phyloP scores from a whole-genome alignment of 2,888 invertebrate genomes.

The Melikaiella ostensackeni region DNA sequence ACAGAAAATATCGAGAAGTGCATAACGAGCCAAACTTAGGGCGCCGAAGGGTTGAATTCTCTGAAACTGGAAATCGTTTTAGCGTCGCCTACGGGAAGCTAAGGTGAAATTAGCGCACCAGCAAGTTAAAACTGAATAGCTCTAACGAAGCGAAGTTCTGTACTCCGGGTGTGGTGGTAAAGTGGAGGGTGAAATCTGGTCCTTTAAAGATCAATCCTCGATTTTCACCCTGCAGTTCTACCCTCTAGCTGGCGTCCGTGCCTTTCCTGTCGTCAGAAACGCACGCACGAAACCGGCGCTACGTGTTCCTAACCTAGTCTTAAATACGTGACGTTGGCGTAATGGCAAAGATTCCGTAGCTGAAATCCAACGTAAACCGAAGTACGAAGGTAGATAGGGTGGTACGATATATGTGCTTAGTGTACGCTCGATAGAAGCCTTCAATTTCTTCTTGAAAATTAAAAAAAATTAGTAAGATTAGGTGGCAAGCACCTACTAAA shows the following conservation, averaged over 20 bases:
- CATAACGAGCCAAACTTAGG: neutral
- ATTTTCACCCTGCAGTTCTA: slow-evolving; percentile 41
- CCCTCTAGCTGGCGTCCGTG: slow-evolving; percentile 44
- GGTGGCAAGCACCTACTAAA: too few relatives aligned
- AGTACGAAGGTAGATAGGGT: slow-evolving; percentile 56
- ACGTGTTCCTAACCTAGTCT: slow-evolving; percentile 72
- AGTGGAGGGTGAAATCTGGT: slow-evolving; percentile 43
- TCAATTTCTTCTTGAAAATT: neutral
- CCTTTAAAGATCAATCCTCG: slow-evolving; percentile 19
- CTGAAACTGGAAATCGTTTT: slow-evolving; percentile 10
- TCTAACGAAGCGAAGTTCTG: slow-evolving; percentile 57
- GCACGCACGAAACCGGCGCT: slow-evolving; percentile 54
- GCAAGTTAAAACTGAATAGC: slow-evolving; percentile 58
- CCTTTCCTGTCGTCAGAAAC: slow-evolving; percentile 50
- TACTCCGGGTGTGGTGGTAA: slow-evolving; percentile 12
- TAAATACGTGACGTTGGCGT: slow-evolving; percentile 73
- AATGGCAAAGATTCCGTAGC: slow-evolving; percentile 65
- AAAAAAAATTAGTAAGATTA: too few relatives aligned
- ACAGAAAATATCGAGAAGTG: neutral
- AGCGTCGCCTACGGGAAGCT: slow-evolving; percentile 1
- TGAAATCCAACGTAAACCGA: slow-evolving; percentile 63
- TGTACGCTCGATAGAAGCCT: slow-evolving; percentile 44
- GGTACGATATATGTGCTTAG: slow-evolving; percentile 54
- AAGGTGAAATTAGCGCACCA: slow-evolving; percentile 43
- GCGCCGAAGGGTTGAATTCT: neutral